These are phyloP conservation scores for Sylvietta virens DNA, from an alignment of 2,113 vertebrate genomes.

Conservation along the genomic window DNA sequence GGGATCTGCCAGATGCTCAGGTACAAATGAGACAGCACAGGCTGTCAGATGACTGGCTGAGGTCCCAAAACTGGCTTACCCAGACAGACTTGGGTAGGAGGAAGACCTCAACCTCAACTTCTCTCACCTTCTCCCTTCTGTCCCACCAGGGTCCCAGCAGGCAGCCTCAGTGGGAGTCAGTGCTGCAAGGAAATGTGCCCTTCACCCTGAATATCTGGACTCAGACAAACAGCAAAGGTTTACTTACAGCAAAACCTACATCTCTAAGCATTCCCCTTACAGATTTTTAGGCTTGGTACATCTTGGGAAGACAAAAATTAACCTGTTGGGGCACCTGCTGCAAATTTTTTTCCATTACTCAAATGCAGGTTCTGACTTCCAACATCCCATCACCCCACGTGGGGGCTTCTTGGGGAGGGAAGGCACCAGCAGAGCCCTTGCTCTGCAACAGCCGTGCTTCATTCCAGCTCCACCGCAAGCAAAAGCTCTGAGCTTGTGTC, in stretches of 20 bases:
- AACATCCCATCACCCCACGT: fast-evolving
- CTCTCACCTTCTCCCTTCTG: not conserved
- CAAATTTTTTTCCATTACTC: not conserved
- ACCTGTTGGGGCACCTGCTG: fast-evolving
- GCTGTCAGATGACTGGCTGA: not conserved
- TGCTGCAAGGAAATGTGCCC: fast-evolving
- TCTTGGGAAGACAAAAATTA: not conserved
- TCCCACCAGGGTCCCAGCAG: not conserved
- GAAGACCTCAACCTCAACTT: not conserved
- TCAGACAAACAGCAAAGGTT: not conserved
- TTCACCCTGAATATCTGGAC: not conserved
- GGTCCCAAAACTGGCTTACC: not conserved
- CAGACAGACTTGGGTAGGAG: not conserved
- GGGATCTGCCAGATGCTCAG: not conserved
- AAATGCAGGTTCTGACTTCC: not conserved
- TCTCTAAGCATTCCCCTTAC: not conserved
- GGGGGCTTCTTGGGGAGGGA: not conserved
- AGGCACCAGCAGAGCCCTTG: not conserved
- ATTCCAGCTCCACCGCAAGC: not conserved
- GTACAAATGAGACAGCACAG: not conserved
- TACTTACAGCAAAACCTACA: not conserved
- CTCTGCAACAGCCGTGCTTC: not conserved
- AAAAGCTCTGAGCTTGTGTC: not conserved
- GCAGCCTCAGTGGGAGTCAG: fast-evolving
- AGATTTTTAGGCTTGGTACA: not conserved